A percentile compares a stretch with the other conserved stretches of the same genome.
phyloP scores from a whole-genome alignment of 92 coral and sea anemone species.

The Ricordea florida region DNA sequence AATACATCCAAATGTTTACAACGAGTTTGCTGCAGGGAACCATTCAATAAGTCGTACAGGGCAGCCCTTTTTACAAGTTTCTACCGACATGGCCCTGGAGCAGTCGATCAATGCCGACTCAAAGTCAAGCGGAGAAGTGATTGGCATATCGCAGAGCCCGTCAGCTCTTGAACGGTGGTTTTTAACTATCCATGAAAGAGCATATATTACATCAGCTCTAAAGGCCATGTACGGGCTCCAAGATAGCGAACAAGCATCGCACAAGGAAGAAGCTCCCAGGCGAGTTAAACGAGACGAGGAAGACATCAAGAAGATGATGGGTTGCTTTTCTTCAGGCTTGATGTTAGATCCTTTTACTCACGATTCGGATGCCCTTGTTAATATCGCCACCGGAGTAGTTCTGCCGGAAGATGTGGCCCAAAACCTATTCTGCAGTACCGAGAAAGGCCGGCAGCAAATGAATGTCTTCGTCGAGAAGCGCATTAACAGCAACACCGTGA shows the following conservation, averaged over 20 bases:
- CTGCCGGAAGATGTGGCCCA: constrained; percentile 37
- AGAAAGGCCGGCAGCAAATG: constrained; percentile 28
- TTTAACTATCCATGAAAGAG: neutral
- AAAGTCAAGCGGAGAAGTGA: neutral
- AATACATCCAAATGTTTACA: no score
- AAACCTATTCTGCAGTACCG: constrained; percentile 9
- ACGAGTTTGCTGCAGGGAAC: no score
- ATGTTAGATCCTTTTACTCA: constrained; percentile 9
- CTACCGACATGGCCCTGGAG: constrained; percentile 1
- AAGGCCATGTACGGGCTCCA: neutral
- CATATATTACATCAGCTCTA: neutral
- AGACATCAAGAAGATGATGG: neutral
- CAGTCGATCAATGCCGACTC: constrained; percentile 7
- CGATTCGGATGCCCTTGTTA: constrained; percentile 21
- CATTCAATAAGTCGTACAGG: no score
- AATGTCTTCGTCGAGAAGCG: constrained; percentile 28
- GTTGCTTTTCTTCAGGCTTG: constrained; percentile 14
- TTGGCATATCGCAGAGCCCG: constrained; percentile 1
- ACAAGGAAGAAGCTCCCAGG: constrained; percentile 14
- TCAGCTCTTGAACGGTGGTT: neutral
- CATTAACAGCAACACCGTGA: constrained; percentile 21
- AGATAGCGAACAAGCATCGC: neutral
- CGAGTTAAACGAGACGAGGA: neutral
- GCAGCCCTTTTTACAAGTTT: no score
- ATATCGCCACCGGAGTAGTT: constrained; percentile 49